Conservation (phyloP, 2,888 invertebrate species). For the Brachypterus glaber region DNA sequence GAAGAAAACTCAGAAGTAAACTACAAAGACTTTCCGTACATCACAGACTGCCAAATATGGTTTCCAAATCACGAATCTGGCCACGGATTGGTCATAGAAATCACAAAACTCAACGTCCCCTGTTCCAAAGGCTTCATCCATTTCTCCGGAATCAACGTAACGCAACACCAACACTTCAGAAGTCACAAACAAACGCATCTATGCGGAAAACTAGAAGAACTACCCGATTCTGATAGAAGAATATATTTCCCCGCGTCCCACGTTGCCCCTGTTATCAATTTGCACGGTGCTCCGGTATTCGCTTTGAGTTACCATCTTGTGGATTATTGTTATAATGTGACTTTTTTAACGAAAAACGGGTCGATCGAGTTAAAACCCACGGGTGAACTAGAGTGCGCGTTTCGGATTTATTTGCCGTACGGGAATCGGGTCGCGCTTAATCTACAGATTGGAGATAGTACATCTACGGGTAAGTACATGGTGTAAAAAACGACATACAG, state of each 20-base stretch:
- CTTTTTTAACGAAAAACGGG: slow-evolving; percentile 53
- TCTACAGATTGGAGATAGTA: slow-evolving; percentile 47
- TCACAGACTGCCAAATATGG: slow-evolving; percentile 46
- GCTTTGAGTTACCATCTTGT: slow-evolving; percentile 56
- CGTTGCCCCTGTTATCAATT: slow-evolving; percentile 43
- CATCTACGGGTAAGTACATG: slow-evolving; percentile 25
- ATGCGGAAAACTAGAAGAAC: slow-evolving; percentile 64
- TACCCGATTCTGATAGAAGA: slow-evolving; percentile 48
- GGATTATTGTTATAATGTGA: slow-evolving; percentile 63
- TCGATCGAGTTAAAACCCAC: slow-evolving; percentile 55
- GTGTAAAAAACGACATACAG: too few species aligned
- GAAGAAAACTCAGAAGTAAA: slow-evolving; percentile 43
- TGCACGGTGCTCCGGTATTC: slow-evolving; percentile 57
- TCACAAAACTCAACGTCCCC: slow-evolving; percentile 60
- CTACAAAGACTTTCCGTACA: slow-evolving; percentile 46
- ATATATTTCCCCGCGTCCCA: slow-evolving; percentile 49
- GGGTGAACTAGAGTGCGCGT: slow-evolving; percentile 54
- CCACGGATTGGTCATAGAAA: slow-evolving; percentile 54
- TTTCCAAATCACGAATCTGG: slow-evolving; percentile 39
- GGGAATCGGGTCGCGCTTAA: slow-evolving; percentile 58
- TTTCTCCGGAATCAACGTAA: slow-evolving; percentile 42
- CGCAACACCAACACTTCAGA: slow-evolving; percentile 30
- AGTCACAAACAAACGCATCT: slow-evolving; percentile 39
- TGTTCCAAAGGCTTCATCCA: slow-evolving; percentile 52
- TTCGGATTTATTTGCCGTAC: slow-evolving; percentile 59